phyloP scores from a whole-genome alignment of 2,113 vertebrate species.

The Burhinus oedicnemus region DNA sequence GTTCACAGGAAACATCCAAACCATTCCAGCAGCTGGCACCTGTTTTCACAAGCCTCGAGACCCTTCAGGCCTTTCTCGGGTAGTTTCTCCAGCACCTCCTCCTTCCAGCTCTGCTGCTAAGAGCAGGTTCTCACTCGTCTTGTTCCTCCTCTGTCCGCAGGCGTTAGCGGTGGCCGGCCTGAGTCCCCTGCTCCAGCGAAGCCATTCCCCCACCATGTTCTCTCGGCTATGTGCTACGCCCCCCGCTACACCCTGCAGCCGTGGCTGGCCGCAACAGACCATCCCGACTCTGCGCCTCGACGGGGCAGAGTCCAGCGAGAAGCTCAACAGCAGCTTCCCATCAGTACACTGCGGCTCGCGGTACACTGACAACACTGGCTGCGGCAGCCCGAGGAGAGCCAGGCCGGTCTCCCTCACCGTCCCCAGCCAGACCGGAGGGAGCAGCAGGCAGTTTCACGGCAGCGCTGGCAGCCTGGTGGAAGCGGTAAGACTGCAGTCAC shows the following conservation, averaged over 20 bases:
- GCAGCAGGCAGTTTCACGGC: conserved; percentile 85
- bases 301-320: conserved; percentile 86
- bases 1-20: neutral
- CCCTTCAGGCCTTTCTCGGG: neutral
- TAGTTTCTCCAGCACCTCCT: neutral
- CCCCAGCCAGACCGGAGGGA: conserved; percentile 80
- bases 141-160: conserved; percentile 65
- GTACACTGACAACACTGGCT: conserved; percentile 76
- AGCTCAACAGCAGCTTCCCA: conserved; percentile 96
- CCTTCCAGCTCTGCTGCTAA: neutral
- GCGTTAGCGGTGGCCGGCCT: conserved; percentile 91
- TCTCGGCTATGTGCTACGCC: conserved; percentile 87
- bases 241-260: conserved; percentile 82
- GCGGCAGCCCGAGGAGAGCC: conserved; percentile 74
- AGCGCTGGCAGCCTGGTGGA: conserved; percentile 96
- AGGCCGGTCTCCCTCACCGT: conserved; percentile 91
- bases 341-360: conserved; percentile 89
- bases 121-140: neutral
- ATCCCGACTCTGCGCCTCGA: conserved; percentile 87
- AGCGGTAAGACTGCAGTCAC: conserved; percentile 81
- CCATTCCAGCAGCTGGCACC: neutral
- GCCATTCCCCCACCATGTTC: conserved; percentile 89
- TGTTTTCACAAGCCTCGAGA: neutral
- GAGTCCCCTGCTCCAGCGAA: conserved; percentile 92
- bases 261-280: conserved; percentile 75